These are phyloP conservation scores for Drosophila pectinifera DNA, from an alignment of 1,140 invertebrate genomes.

Conservation along the genomic window DNA sequence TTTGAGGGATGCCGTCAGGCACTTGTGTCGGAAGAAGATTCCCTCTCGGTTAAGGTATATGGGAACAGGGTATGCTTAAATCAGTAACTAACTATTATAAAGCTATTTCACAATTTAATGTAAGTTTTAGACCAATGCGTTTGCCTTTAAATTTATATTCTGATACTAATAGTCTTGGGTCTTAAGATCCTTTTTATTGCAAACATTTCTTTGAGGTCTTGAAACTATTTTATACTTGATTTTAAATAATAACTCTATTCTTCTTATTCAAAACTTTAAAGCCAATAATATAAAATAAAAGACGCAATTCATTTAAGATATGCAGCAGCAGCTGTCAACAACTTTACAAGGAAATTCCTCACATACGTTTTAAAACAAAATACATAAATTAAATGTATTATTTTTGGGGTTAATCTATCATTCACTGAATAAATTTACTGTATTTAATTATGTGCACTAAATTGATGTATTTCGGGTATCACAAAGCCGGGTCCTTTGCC, in stretches of 20 bases:
- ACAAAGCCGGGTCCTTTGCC: too few relatives aligned
- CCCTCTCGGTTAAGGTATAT: conserved; percentile 35
- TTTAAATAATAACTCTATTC: conserved; percentile 5
- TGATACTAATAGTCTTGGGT: too few relatives aligned
- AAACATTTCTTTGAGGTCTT: not conserved
- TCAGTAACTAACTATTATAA: not conserved
- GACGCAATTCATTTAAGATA: conserved; percentile 18
- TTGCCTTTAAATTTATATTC: too few relatives aligned
- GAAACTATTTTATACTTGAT: conserved; percentile 3
- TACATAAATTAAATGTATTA: conserved; percentile 20
- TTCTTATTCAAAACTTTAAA: conserved; percentile 23
- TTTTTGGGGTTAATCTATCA: conserved; percentile 18
- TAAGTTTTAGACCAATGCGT: not conserved
- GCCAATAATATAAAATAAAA: conserved; percentile 27
- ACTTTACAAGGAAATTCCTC: conserved; percentile 21
- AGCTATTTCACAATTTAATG: not conserved
- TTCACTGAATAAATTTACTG: conserved; percentile 13
- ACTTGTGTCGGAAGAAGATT: conserved; percentile 29
- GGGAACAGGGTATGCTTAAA: conserved; percentile 10
- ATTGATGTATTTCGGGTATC: not conserved
- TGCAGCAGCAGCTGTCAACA: conserved; percentile 26
- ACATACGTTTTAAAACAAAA: conserved; percentile 6
- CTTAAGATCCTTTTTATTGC: not conserved
- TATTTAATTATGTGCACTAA: conserved; percentile 1
- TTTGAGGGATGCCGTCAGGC: conserved; percentile 22